A percentile compares a stretch with the other conserved stretches of the same genome.
Evolutionary conservation across 2,113 vertebrate species (phyloP).

Genomic region (Pseudolaguvia tuberculata): DNA sequence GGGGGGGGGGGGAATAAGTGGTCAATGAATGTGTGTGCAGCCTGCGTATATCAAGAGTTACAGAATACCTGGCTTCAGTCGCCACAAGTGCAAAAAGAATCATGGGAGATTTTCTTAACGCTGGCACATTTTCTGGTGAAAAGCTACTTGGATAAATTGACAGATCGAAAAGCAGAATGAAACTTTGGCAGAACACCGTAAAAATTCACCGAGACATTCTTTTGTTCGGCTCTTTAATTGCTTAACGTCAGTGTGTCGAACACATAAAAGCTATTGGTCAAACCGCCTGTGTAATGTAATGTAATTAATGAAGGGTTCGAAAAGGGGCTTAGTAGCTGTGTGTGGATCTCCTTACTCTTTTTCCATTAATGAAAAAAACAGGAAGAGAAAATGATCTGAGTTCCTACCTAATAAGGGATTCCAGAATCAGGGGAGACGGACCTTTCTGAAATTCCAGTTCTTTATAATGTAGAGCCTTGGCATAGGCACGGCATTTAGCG

Average conservation of each 20-base stretch:
- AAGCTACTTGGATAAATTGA: constrained; percentile 13
- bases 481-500: constrained; percentile 93
- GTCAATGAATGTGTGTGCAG: neutral
- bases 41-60: neutral
- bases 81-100: constrained; percentile 6
- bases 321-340: neutral
- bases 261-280: too few relatives aligned
- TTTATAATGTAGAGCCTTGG: constrained; percentile 97
- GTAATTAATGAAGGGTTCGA: neutral
- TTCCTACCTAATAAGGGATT: constrained; percentile 96
- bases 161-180: constrained; percentile 26
- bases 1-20: too few relatives aligned
- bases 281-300: too few relatives aligned
- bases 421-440: constrained; percentile 86
- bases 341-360: neutral
- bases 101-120: constrained; percentile 15
- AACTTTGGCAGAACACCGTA: constrained; percentile 11
- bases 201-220: constrained; percentile 16
- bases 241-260: neutral
- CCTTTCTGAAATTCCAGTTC: constrained; percentile 98
- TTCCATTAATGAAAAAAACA: neutral
- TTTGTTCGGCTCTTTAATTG: neutral
- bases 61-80: constrained; percentile 3
- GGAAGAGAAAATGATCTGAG: neutral
- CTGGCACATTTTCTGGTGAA: constrained; percentile 1